These are phyloP conservation scores for Anoplophora glabripennis DNA, from an alignment of 1,140 invertebrate genomes.

Conservation along the genomic window DNA sequence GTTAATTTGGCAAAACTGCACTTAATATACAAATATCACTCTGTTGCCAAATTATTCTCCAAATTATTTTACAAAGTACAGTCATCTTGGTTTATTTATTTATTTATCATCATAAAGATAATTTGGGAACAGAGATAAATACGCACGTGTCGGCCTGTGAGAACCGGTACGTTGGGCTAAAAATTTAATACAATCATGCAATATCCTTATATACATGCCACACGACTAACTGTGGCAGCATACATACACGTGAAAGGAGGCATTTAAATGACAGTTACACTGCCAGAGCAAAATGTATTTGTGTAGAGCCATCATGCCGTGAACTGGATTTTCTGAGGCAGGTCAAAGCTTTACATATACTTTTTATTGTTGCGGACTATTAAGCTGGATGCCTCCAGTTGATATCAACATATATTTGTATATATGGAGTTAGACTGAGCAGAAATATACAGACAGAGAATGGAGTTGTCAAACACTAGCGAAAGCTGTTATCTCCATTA, in stretches of 20 bases:
- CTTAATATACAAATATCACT: too few species aligned
- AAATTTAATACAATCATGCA: conserved; percentile 40
- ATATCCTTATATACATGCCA: conserved; percentile 43
- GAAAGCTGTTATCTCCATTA: background rate
- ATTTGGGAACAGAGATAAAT: background rate
- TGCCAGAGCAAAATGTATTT: conserved; percentile 45
- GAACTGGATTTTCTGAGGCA: conserved; percentile 40
- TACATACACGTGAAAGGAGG: conserved; percentile 43
- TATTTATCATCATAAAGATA: background rate
- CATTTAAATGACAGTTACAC: conserved; percentile 34
- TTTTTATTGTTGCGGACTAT: conserved; percentile 36
- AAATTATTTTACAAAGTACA: too few species aligned
- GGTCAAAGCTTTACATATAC: conserved; percentile 44
- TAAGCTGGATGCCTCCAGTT: conserved; percentile 43
- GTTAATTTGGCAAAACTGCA: too few species aligned
- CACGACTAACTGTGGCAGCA: conserved; percentile 42
- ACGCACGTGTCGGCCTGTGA: background rate
- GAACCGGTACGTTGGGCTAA: conserved; percentile 12
- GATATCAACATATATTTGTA: conserved; percentile 35
- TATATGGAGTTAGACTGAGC: conserved; percentile 2
- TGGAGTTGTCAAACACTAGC: background rate
- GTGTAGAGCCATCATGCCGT: conserved; percentile 47
- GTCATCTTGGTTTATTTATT: too few species aligned
- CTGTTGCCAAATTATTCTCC: too few species aligned
- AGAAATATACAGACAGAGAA: conserved; percentile 15